A percentile compares a stretch with the other conserved stretches of the same genome.
Evolutionary conservation across 2,888 invertebrate species (phyloP).

Genomic region (Caprella mutica): DNA sequence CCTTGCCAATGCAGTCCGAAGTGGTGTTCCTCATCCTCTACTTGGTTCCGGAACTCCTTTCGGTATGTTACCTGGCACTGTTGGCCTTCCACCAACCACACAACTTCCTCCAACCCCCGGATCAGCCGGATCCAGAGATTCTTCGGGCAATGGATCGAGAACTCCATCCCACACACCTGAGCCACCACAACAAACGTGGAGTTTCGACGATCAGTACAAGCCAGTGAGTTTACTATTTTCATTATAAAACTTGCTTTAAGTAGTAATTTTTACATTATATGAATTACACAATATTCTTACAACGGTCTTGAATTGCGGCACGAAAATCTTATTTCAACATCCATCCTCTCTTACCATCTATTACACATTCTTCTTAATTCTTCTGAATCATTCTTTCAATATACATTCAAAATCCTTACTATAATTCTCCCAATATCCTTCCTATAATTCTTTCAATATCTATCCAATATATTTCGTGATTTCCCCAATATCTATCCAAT

Average conservation of each 20-base stretch:
- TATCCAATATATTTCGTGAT: no score
- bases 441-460: no score
- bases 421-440: no score
- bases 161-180: slow-evolving; percentile 34
- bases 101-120: slow-evolving; percentile 34
- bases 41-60: slow-evolving; percentile 24
- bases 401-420: no score
- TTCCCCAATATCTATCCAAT: no score
- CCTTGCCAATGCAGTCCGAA: slow-evolving; percentile 25
- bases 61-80: slow-evolving; percentile 25
- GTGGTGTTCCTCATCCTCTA: slow-evolving; percentile 24
- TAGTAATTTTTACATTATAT: not conserved
- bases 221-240: slow-evolving; percentile 16
- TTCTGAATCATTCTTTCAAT: no score
- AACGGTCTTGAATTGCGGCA: no score
- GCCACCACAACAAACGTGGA: slow-evolving; percentile 33
- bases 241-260: not conserved
- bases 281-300: not conserved
- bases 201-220: slow-evolving; percentile 34
- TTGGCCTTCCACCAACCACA: slow-evolving; percentile 31
- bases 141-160: slow-evolving; percentile 27
- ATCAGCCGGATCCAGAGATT: slow-evolving; percentile 31
- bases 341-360: no score
- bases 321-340: no score
- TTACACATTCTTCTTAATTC: no score